These are phyloP conservation scores for Apotomis betuletana DNA, from an alignment of 2,888 invertebrate species.

Conservation along the genomic window DNA sequence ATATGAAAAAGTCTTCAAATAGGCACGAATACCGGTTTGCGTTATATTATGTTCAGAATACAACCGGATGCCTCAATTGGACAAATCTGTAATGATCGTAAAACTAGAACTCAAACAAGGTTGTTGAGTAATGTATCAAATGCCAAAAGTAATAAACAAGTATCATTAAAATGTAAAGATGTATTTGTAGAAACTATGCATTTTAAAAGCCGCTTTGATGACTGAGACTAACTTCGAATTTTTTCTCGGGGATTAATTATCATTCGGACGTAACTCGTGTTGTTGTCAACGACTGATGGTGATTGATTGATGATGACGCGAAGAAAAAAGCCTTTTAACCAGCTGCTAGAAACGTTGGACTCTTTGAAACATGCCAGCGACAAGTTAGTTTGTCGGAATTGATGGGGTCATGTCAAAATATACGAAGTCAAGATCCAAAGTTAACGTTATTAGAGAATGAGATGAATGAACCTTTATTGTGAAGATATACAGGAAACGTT, in stretches of 20 bases:
- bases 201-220: conserved; percentile 23
- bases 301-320: conserved; percentile 35
- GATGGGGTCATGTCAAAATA: conserved; percentile 29
- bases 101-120: conserved; percentile 32
- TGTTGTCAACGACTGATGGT: conserved; percentile 40
- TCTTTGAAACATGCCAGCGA: conserved; percentile 18
- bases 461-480: neutral
- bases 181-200: conserved; percentile 6
- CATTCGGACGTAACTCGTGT: conserved; percentile 38
- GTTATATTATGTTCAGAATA: conserved; percentile 5
- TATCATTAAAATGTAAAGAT: conserved; percentile 10
- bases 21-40: conserved; percentile 10
- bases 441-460: conserved; percentile 18
- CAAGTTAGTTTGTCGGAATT: conserved; percentile 35
- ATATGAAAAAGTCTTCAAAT: conserved; percentile 4
- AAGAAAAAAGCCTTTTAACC: conserved; percentile 30
- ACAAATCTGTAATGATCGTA: conserved; percentile 22
- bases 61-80: conserved; percentile 21
- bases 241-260: conserved; percentile 41
- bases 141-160: conserved; percentile 20
- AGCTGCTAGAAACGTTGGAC: conserved; percentile 24
- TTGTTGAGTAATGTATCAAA: conserved; percentile 16
- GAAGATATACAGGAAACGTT: conserved; percentile 10
- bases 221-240: conserved; percentile 18
- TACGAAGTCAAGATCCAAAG: conserved; percentile 36